These are phyloP conservation scores for Galemys pyrenaicus DNA, from an alignment of 2,113 vertebrate species.

Conservation along the genomic window DNA sequence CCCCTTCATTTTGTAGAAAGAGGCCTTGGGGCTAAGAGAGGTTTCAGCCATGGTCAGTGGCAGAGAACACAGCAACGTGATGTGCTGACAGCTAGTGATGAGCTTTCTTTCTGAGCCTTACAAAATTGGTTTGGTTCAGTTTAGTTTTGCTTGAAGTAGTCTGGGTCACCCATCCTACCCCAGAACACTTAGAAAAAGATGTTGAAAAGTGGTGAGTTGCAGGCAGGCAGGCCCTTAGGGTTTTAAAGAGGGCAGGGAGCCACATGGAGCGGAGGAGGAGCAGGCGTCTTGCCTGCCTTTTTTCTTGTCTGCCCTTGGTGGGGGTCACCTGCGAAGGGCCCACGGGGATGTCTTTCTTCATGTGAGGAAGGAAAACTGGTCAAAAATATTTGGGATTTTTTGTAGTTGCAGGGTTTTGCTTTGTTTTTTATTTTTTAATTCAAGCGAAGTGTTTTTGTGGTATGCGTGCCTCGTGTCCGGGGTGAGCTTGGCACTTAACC, in stretches of 20 bases:
- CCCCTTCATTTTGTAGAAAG: not conserved
- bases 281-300: not conserved
- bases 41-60: not conserved
- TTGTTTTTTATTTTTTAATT: not conserved
- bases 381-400: not conserved
- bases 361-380: not conserved
- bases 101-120: not conserved
- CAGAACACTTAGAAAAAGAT: not conserved
- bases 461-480: not conserved
- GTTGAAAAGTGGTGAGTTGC: not conserved
- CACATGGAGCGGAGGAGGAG: not conserved
- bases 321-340: not conserved
- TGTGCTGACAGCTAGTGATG: not conserved
- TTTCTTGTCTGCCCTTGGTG: not conserved
- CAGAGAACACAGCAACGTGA: not conserved
- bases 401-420: not conserved
- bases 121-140: not conserved
- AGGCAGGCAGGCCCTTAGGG: not conserved
- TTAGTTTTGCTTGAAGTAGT: not conserved
- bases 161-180: not conserved
- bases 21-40: not conserved
- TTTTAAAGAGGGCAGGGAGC: not conserved
- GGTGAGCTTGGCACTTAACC: not conserved
- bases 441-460: not conserved
- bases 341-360: not conserved